Conservation (phyloP, 2,113 vertebrate species). For the Thermophis baileyi region DNA sequence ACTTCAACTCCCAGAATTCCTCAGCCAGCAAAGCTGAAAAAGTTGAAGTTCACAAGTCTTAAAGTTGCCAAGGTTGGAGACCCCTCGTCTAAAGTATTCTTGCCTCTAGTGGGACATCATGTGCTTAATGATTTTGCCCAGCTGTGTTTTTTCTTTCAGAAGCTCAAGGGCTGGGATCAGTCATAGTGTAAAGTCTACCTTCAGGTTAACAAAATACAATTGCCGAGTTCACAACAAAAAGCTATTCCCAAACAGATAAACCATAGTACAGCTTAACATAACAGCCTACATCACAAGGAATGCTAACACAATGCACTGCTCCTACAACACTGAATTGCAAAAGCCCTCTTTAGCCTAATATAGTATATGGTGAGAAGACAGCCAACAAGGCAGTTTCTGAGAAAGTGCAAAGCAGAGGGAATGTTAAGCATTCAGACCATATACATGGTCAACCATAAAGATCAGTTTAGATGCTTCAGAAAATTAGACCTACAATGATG, state of each 20-base stretch:
- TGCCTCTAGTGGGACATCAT: too few species aligned
- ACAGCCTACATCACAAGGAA: background rate
- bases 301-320: background rate
- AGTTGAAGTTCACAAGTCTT: too few species aligned
- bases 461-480: background rate
- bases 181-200: background rate
- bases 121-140: background rate
- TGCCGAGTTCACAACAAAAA: background rate
- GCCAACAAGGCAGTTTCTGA: background rate
- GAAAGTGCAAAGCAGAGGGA: background rate
- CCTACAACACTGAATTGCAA: background rate
- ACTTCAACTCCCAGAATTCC: too few species aligned
- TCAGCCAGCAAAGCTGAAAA: too few species aligned
- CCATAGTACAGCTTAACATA: background rate
- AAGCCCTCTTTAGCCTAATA: background rate
- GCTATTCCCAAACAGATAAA: background rate
- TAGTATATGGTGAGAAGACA: background rate
- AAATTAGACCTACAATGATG: background rate
- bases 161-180: background rate
- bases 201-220: background rate
- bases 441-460: background rate
- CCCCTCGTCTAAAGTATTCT: too few species aligned
- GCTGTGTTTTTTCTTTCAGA: background rate
- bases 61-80: too few species aligned
- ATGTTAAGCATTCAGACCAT: background rate